Evolutionary conservation across 2,797 vertebrate genomes (phyloP).

Genomic region (Onychomys arenicola): DNA sequence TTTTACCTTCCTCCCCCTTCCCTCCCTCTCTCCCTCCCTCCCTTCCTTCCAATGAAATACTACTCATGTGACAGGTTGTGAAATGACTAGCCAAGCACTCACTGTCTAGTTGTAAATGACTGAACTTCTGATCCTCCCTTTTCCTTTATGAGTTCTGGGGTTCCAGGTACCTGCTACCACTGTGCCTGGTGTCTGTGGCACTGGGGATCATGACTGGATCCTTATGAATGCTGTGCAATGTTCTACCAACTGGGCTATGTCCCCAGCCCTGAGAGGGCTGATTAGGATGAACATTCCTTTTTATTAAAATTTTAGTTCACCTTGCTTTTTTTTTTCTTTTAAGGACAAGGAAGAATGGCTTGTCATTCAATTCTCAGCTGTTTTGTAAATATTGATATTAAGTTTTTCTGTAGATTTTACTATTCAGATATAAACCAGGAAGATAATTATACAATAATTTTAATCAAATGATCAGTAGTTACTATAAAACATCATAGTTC

Average conservation of each 20-base stretch:
- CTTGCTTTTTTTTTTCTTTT: neutral
- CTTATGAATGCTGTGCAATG: neutral
- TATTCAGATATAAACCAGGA: neutral
- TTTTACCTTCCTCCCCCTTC: neutral
- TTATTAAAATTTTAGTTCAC: constrained; percentile 8
- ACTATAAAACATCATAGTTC: neutral
- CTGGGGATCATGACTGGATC: neutral
- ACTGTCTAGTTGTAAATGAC: too few species aligned
- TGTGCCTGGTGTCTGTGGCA: neutral
- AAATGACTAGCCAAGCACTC: neutral
- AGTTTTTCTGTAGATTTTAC: constrained; percentile 55
- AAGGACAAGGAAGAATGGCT: neutral
- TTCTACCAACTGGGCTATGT: neutral
- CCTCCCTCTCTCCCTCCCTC: too few species aligned
- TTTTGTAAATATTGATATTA: constrained; percentile 36
- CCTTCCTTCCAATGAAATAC: neutral
- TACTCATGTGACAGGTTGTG: neutral
- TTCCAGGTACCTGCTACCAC: neutral
- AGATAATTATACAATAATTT: constrained; percentile 8
- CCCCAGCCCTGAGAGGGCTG: neutral
- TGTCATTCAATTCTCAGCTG: constrained; percentile 6
- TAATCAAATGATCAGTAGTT: neutral
- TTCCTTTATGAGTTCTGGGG: neutral
- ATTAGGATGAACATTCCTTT: constrained; percentile 27
- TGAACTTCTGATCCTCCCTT: neutral